Evolutionary conservation across 1,140 invertebrate species (phyloP).

Genomic region (Drosophila oshimai): DNA sequence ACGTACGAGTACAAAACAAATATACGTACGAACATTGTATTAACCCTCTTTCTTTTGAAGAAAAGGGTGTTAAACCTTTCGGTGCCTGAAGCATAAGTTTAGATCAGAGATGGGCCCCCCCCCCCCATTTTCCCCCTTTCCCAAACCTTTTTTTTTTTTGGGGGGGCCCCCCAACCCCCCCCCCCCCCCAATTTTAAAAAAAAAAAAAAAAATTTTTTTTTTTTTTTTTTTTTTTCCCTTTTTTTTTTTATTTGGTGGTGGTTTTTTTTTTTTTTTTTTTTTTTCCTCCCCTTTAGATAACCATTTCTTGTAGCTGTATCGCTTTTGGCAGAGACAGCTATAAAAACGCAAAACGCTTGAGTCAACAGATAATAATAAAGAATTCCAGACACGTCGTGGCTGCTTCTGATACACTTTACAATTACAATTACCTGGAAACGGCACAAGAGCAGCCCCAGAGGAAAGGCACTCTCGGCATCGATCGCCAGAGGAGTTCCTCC

Average conservation of each 20-base stretch:
- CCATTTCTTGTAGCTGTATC: slow-evolving; percentile 1
- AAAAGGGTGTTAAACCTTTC: not conserved
- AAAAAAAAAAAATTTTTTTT: too few species aligned
- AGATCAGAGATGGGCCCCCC: too few species aligned
- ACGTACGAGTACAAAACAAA: too few species aligned
- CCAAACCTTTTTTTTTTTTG: too few species aligned
- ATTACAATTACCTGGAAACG: slow-evolving; percentile 28
- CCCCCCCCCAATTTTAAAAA: too few species aligned
- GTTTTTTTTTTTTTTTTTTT: too few species aligned
- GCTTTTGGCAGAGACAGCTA: slow-evolving; percentile 29
- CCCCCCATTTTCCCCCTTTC: too few species aligned
- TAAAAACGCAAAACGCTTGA: slow-evolving; percentile 45
- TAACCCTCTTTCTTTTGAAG: not conserved
- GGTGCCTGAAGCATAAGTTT: too few species aligned
- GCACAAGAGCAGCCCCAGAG: slow-evolving; percentile 11
- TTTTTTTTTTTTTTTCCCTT: not conserved
- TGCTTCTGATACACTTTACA: slow-evolving; percentile 22
- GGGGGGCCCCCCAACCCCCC: too few species aligned
- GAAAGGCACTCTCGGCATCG: slow-evolving; percentile 3
- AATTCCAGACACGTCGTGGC: slow-evolving; percentile 60
- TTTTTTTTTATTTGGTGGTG: not conserved
- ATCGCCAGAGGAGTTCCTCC: slow-evolving; percentile 3
- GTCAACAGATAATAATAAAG: slow-evolving; percentile 49
- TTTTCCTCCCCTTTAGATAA: too few species aligned
- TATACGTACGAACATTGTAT: not conserved